A percentile compares a stretch with the other conserved stretches of the same genome.
Conservation (phyloP, 1,140 invertebrate species). For the Drosophila mayri region DNA sequence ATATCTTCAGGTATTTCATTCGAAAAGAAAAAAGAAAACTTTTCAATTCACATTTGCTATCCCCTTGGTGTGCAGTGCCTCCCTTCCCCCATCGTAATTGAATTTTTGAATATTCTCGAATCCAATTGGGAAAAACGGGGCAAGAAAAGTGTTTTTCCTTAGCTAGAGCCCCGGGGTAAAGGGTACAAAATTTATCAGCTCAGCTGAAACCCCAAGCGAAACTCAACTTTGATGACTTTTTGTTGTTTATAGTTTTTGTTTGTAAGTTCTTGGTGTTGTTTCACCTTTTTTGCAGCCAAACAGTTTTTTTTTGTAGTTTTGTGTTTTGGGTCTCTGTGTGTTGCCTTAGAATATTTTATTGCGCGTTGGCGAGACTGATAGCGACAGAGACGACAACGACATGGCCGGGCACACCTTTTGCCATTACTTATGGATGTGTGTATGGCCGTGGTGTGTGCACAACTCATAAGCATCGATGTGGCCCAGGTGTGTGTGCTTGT, state of each 20-base stretch:
- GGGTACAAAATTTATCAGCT: conserved; percentile 60
- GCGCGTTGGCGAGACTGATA: conserved; percentile 69
- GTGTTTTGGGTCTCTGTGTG: conserved; percentile 47
- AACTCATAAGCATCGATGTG: conserved; percentile 51
- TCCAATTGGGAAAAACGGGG: conserved; percentile 32
- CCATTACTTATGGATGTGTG: conserved; percentile 44
- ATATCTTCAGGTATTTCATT: conserved; percentile 30
- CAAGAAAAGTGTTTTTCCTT: conserved; percentile 36
- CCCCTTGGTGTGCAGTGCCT: conserved; percentile 2
- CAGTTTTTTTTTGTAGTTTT: conserved; percentile 21
- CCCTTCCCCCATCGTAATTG: conserved; percentile 17
- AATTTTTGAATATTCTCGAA: conserved; percentile 53
- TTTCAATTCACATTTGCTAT: conserved; percentile 44
- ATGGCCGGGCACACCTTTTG: conserved; percentile 59
- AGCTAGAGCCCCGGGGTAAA: conserved; percentile 14
- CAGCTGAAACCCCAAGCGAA: conserved; percentile 42
- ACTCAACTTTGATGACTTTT: conserved; percentile 64
- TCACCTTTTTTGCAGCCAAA: conserved; percentile 5
- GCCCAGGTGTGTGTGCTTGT: conserved; percentile 32
- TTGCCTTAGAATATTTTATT: conserved; percentile 76
- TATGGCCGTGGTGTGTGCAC: conserved; percentile 31
- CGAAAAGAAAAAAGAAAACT: conserved; percentile 9
- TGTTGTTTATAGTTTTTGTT: conserved; percentile 63
- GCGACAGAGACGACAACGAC: conserved; percentile 40
- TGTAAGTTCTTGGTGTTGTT: conserved; percentile 28